Evolutionary conservation across 2,797 vertebrate species (phyloP).

Genomic region (Acridotheres tristis): DNA sequence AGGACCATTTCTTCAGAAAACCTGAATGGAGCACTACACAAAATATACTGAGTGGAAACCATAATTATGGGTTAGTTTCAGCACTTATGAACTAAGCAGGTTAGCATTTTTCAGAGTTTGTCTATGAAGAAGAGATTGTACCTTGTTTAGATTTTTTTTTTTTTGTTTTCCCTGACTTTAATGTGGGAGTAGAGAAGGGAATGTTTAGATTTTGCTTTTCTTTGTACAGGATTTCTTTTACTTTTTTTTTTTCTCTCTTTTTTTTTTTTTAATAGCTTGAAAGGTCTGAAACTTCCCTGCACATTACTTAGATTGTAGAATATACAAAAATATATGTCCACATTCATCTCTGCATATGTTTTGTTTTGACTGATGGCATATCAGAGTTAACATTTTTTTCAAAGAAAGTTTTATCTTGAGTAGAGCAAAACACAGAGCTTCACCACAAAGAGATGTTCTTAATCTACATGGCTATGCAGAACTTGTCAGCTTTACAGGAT

Average conservation of each 20-base stretch:
- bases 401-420: background rate
- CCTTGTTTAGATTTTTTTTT: background rate
- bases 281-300: background rate
- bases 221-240: background rate
- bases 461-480: background rate
- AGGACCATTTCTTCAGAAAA: background rate
- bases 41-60: conserved; percentile 9
- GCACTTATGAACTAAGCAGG: background rate
- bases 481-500: background rate
- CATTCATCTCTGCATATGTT: background rate
- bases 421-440: background rate
- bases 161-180: background rate
- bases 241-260: too few relatives aligned
- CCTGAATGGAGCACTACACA: background rate
- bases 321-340: background rate
- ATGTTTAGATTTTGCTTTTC: background rate
- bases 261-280: background rate
- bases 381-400: background rate
- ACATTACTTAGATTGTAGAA: background rate
- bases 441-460: background rate
- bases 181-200: accelerated
- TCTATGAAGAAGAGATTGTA: background rate
- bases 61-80: background rate
- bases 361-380: background rate
- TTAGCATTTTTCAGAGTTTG: background rate